A percentile compares a stretch with the other conserved stretches of the same genome.
Evolutionary conservation across 2,797 vertebrate genomes (phyloP).

Genomic region (Pipistrellus nathusii): DNA sequence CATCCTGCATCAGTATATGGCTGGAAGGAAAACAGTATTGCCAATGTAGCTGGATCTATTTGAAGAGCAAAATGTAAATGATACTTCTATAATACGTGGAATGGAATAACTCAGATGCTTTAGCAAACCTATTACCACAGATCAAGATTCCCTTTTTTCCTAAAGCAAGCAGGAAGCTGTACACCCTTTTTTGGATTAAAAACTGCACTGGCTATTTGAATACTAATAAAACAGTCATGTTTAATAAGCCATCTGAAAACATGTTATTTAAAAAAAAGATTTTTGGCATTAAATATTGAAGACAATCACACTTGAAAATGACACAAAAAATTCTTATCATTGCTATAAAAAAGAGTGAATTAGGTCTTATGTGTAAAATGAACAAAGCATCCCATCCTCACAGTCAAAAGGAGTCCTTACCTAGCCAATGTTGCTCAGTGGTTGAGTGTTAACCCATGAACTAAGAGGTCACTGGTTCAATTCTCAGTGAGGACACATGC

Average conservation of each 20-base stretch:
- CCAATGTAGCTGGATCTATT: conserved; percentile 59
- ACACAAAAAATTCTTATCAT: conserved; percentile 44
- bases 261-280: conserved; percentile 52
- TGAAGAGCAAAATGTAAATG: conserved; percentile 69
- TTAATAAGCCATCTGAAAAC: conserved; percentile 37
- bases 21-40: conserved; percentile 60
- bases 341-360: conserved; percentile 31
- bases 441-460: no score
- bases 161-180: conserved; percentile 1
- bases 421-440: no score
- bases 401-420: background rate
- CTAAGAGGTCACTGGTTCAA: no score
- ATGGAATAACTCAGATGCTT: conserved; percentile 56
- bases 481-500: no score
- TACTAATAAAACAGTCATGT: background rate
- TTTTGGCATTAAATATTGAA: conserved; percentile 40
- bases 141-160: conserved; percentile 42
- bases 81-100: conserved; percentile 9
- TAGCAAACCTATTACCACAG: conserved; percentile 54
- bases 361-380: background rate
- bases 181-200: conserved; percentile 29
- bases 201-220: conserved; percentile 48
- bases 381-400: conserved; percentile 25
- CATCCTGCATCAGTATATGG: conserved; percentile 36
- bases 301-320: conserved; percentile 18